Evolutionary conservation across 2,113 vertebrate species (phyloP).

Genomic region (Brienomyrus longianalis): DNA sequence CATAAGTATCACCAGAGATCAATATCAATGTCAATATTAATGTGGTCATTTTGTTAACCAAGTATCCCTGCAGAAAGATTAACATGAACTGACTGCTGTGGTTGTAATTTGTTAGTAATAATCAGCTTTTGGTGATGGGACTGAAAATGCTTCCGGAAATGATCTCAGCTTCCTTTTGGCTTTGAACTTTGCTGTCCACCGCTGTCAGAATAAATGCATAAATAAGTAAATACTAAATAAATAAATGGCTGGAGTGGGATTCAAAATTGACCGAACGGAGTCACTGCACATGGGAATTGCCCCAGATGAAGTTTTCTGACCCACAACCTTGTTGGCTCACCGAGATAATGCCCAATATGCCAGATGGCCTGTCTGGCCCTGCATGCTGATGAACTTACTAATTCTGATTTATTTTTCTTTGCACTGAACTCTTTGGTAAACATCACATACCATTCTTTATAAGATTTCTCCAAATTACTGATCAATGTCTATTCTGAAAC

Average conservation of each 20-base stretch:
- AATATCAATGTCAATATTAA: background rate
- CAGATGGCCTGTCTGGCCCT: background rate
- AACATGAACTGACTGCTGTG: background rate
- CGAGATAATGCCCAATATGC: background rate
- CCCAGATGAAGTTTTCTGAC: background rate
- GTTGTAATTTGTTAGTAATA: background rate
- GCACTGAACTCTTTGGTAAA: background rate
- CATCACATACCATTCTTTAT: background rate
- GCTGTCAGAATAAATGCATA: background rate
- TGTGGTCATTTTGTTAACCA: background rate
- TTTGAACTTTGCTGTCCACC: background rate
- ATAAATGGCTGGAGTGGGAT: background rate
- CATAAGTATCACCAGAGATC: background rate
- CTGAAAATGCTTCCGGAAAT: background rate
- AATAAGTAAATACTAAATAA: too few relatives aligned
- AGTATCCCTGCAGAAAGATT: background rate
- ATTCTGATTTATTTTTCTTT: background rate
- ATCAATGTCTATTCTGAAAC: background rate
- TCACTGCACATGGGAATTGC: background rate
- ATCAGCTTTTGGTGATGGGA: background rate
- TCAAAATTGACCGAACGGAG: background rate
- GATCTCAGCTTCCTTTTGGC: background rate
- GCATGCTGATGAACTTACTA: background rate
- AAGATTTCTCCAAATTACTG: background rate
- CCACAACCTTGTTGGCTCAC: background rate